Base-by-base conservation (phyloP, 2,888 invertebrate species). In the Cybosia mesomella region DNA sequence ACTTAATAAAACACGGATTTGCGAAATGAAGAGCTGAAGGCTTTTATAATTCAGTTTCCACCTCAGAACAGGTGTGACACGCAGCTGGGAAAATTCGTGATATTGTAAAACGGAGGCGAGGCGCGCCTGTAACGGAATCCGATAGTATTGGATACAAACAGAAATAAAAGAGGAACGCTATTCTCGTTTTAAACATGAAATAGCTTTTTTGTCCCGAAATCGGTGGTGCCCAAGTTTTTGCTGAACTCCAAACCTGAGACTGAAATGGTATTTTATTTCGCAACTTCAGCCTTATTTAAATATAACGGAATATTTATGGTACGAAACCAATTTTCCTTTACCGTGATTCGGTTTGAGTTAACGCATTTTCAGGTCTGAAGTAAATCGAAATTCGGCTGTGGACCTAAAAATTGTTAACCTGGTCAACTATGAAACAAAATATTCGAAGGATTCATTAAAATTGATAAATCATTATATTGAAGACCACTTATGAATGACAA, bases 91-190 rank as follows among this genome's bases (percentile, higher is more conserved):
- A 76, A 81, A 83, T 83, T 78, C 79, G 75, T 68, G 81, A 79
- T 85, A 83, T 83, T 83, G 83, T 83, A 78, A 82, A 85, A 83
- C 75, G 73, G 74, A 77, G 72, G 76, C 74, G 75, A 70, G 75
- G 64, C 71, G 75, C 72, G 70, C 76, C 73, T 71, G 80, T 76
- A 66, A 76, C 80, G 82, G 82, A 85, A 86, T 84, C 85, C 84
- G 82, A 86, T 86, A 79, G 80, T 80, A 81, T 77, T 76, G 79
- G 77, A 72, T 71, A 76, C 76, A 83, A 77, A 81, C 74, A 77
- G 72, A 81, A 83, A 83, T 77, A 83, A 80, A 80, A 81, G 70
- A 72, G 74, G n/a, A 74, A 71, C 60, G 68, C 73, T 73, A 62
- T 68, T 74, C 74, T 74, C 76, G 76, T 81, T 85, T 80, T 82